Base-by-base conservation (phyloP, 1,140 invertebrate genomes). In the Saxidomus purpurata region DNA sequence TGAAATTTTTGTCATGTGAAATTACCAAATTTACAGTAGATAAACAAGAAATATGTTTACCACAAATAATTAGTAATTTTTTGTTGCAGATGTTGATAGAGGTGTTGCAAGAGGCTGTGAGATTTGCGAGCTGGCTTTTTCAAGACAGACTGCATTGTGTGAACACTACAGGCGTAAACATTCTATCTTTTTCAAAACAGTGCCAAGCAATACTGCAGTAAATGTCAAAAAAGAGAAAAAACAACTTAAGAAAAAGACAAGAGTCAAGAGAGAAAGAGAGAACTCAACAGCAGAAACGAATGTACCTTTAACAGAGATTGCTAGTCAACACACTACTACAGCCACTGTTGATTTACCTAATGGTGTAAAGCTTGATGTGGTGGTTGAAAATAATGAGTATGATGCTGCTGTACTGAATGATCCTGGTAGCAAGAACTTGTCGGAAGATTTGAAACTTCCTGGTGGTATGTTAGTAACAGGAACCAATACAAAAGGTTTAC, bases 81-180 rank as follows among this genome's bases (percentile, higher is more conserved):
- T 31, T 36, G 89, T 84, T 90, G 31, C 74, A 94, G 93, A 94
- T 90, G 82, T 80, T 67, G 91, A 86, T 43, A 86, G 89, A 34
- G 90, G 90, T 25, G 55, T 59, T 15, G 59, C 79, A 13, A 67
- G 86, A 67, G 79, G 90, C 31, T 94, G 93, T 83, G 86, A 91
- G 28, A 77, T 94, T 17, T 94, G 93, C 90, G 83, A 86, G 19
- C 63, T 90, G 0, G 88, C 90, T 4, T 94, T 92, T 69, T 90
- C 91, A 31, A 89, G 91, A 59, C 87, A 91, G 52, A 36, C 77
- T 25, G 69, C 92, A 6, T 80, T 94, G 9, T 74, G 38, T 31
- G 91, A 94, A 69, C 93, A 94, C 69, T 92, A 93, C 40, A 61
- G 69, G 34, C 69, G 82, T 17, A 93, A 93, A 85, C 93, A 93